Evolutionary conservation across 1,140 invertebrate species (phyloP).

Genomic region (Zaprionus lachaisei): DNA sequence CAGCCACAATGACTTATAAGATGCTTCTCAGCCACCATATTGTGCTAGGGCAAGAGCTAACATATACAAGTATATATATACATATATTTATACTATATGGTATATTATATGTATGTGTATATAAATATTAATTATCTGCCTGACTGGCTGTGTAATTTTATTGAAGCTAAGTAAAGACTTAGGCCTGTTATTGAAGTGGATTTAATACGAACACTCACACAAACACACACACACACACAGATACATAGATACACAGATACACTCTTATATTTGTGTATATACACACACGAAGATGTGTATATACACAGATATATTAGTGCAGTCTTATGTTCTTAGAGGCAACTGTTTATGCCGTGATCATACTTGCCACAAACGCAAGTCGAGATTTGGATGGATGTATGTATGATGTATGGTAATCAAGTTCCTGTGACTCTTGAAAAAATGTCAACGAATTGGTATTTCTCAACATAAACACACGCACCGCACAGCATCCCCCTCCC

Average conservation of each 20-base stretch:
- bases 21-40: slow-evolving; percentile 26
- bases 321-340: slow-evolving; percentile 18
- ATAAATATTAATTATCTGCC: slow-evolving; percentile 45
- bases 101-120: slow-evolving; percentile 10
- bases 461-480: slow-evolving; percentile 4
- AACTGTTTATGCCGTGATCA: slow-evolving; percentile 50
- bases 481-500: background rate
- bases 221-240: background rate
- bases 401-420: slow-evolving; percentile 32
- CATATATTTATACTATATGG: background rate
- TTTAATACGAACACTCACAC: slow-evolving; percentile 13
- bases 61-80: slow-evolving; percentile 19
- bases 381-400: slow-evolving; percentile 12
- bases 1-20: slow-evolving; percentile 20
- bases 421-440: slow-evolving; percentile 28
- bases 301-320: background rate
- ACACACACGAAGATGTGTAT: background rate
- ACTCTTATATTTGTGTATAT: slow-evolving; percentile 1
- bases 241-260: background rate
- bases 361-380: slow-evolving; percentile 38
- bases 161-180: slow-evolving; percentile 46
- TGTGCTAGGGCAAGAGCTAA: slow-evolving; percentile 37
- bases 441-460: slow-evolving; percentile 15
- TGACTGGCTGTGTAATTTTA: slow-evolving; percentile 54
- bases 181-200: slow-evolving; percentile 45